Base-by-base conservation (phyloP, 2,888 invertebrate species). In the Dynastes tityus region DNA sequence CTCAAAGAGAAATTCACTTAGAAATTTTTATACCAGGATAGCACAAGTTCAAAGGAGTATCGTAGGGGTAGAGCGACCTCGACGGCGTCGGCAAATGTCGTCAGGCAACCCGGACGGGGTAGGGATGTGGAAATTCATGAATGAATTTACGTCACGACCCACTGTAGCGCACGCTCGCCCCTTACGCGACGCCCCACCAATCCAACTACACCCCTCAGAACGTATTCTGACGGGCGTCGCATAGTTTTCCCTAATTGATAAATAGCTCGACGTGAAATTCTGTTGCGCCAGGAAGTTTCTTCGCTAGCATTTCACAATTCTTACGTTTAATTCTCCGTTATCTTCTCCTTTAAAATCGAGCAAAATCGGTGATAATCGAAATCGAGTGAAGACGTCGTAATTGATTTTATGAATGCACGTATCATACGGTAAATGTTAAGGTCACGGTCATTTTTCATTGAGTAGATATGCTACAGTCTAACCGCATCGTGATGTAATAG, bases 121-220 rank as follows among this genome's bases (percentile, higher is more conserved):
- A 58, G 22, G 22, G 55, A 58, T 58, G 55, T 82, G 74, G 77
- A 76, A 80, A 83, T 82, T 80, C 83, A 84, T 86, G 85, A 86
- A 86, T 86, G 86, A 85, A 84, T 78, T 84, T 83, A 85, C 86
- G 85, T 85, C 85, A 85, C 79, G 61, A 68, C 67, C 77, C 37
- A 63, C 78, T 73, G 76, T 32, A 22, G 76, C 75, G 78, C 78
- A 75, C 55, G 67, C 53, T 53, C 40, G 32, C 67, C 76, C 76
- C 73, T 73, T 73, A 73, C 73, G 73, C 58, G 37, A 9, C 58
- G 58, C 73, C 58, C 73, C 55, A 73, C 73, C 55, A 45, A 2
- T 22, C 22, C 29, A 32, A 27, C 40, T 16, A 49, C n/a, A 77
- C 71, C 78, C 73, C 65, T 78, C 61, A 49, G 74, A 32, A 64